Evolutionary conservation across 2,113 vertebrate genomes (phyloP), one percentile per base, ranked within the genome.

Genomic region (human): DNA sequence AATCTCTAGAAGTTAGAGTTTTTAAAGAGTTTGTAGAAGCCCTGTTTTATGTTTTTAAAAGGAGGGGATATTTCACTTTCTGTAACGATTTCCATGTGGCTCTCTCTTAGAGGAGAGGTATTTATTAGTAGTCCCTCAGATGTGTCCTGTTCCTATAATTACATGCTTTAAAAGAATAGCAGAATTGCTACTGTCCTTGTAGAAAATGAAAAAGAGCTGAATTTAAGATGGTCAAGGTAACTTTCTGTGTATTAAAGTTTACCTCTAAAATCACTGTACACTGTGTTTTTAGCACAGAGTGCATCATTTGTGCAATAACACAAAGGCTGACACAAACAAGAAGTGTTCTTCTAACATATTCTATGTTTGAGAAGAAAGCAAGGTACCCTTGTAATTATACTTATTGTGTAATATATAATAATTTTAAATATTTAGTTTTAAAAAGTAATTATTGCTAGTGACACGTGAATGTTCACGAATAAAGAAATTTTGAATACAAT

Each of bases 391-490:
- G 27, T 64, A 13, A 64, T 64, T 64, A 30, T 64, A 64, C 61
- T 86, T 95, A 94, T 93, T 11, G 59, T 89, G 40, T 88, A 91
- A 75, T 43, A 5, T 48, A 38, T 85, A 95, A 97, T 96, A 90
- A 73, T 23, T 94, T 95, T 30, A 90, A 93, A 96, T 61, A 6
- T 10, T 97, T 96, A 96, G 97, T 97, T 96, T 35, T 90, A 91
- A 97, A 97, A 97, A 75, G 20, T 66, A 96, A 98, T 98, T 96
- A 90, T 94, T 96, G 18, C 32, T 97, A 96, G 10, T 96, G 68
- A 94, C 96, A 96, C 25, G 80, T 92, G 4, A 95, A 45, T n/a
- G 75, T 79, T 95, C 50, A 95, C 40, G 66, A 97, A 93, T 83
- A 90, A 97, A 97, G 30, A 82, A 89, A 96, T 40, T 84, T 87